Evolutionary conservation across 2,888 invertebrate genomes (phyloP).

Genomic region (Xiphydria camelus): DNA sequence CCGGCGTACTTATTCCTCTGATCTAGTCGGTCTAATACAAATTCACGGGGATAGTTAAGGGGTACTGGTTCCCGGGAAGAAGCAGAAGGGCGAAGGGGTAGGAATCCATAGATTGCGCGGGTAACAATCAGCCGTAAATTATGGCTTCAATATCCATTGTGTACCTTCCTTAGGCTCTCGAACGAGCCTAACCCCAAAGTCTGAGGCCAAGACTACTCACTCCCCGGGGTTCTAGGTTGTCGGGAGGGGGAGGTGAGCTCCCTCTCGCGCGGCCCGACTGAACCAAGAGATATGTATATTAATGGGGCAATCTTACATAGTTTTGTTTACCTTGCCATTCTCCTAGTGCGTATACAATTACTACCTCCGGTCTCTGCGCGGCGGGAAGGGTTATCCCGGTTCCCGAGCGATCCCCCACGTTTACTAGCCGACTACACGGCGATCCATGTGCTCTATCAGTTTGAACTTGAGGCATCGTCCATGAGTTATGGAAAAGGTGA

Average conservation of each 20-base stretch:
- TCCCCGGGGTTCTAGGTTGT: too few relatives aligned
- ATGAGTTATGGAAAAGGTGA: too few relatives aligned
- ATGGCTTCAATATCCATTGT: conserved; percentile 60
- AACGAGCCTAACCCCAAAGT: conserved; percentile 52
- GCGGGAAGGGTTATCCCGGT: conserved; percentile 30
- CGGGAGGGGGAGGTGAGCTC: too few relatives aligned
- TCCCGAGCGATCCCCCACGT: conserved; percentile 18
- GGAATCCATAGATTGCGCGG: conserved; percentile 57
- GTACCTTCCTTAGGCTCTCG: conserved; percentile 47
- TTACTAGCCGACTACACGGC: too few relatives aligned
- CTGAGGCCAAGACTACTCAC: conserved; percentile 56
- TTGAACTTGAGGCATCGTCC: too few relatives aligned
- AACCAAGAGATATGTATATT: conserved; percentile 59
- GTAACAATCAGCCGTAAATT: conserved; percentile 59
- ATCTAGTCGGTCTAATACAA: conserved; percentile 49
- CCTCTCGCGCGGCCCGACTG: conserved; percentile 43
- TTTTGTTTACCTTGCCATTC: conserved; percentile 60
- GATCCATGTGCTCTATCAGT: too few relatives aligned
- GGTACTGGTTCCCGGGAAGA: too few relatives aligned
- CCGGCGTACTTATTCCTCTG: too few relatives aligned
- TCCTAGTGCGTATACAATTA: conserved; percentile 56
- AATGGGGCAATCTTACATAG: conserved; percentile 60
- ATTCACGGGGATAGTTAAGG: conserved; percentile 51
- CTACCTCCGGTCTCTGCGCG: conserved; percentile 41
- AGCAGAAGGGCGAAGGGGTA: conserved; percentile 12